These are phyloP conservation scores for Atethmia centrago DNA, from an alignment of 2,888 invertebrate genomes.

Conservation along the genomic window DNA sequence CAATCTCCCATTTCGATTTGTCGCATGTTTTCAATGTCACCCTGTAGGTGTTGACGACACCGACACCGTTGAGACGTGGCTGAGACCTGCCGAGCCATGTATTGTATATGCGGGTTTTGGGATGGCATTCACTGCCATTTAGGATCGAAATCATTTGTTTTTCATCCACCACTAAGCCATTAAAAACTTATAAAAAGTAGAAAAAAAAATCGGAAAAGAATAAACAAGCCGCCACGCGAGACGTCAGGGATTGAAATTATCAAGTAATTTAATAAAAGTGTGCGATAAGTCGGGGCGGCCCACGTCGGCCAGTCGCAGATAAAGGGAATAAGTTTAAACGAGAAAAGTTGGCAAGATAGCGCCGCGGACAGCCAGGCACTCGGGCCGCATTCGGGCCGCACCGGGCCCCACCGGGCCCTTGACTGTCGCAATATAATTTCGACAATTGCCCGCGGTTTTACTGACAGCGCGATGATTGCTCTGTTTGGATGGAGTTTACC, in stretches of 20 bases:
- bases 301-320: slow-evolving; percentile 78
- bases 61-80: not conserved
- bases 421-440: slow-evolving; percentile 65
- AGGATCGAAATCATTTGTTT: not conserved
- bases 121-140: not conserved
- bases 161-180: slow-evolving; percentile 15
- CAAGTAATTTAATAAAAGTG: slow-evolving; percentile 87
- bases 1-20: too few species aligned
- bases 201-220: slow-evolving; percentile 70
- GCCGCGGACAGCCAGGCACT: slow-evolving; percentile 63
- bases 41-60: not conserved
- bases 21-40: too few species aligned
- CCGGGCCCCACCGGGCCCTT: slow-evolving; percentile 43
- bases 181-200: slow-evolving; percentile 39
- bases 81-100: not conserved
- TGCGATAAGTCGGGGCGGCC: slow-evolving; percentile 80
- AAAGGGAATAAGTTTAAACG: slow-evolving; percentile 88
- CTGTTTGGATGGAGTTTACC: slow-evolving; percentile 20
- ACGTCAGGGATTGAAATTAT: slow-evolving; percentile 84
- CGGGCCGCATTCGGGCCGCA: slow-evolving; percentile 39
- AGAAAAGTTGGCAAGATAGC: slow-evolving; percentile 84
- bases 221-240: slow-evolving; percentile 78
- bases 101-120: too few species aligned
- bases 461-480: slow-evolving; percentile 55
- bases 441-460: slow-evolving; percentile 53